phyloP scores from a whole-genome alignment of 2,113 vertebrate species.

The Gobiocypris rarus region DNA sequence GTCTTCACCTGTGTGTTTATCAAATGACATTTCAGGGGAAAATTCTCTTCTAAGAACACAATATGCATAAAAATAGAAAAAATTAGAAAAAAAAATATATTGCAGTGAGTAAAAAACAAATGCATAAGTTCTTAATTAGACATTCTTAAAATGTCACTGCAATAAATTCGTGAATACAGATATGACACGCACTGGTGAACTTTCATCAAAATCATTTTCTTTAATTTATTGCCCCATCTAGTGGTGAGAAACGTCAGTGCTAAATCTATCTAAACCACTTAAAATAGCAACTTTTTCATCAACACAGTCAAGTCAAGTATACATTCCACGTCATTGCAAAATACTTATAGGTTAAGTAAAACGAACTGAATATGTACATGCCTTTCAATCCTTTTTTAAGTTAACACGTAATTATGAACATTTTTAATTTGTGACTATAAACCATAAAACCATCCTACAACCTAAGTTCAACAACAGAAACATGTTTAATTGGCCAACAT shows the following conservation, averaged over 20 bases:
- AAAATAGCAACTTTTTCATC: too few relatives aligned
- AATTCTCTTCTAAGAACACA: neutral
- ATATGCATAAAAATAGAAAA: neutral
- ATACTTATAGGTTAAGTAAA: too few relatives aligned
- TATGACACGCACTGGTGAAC: neutral
- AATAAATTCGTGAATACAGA: neutral
- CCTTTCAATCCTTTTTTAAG: neutral
- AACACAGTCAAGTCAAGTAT: too few relatives aligned
- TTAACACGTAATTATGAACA: neutral
- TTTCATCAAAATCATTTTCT: neutral
- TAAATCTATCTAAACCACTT: neutral
- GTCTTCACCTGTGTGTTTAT: neutral
- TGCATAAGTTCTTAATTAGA: neutral
- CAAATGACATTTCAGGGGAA: neutral
- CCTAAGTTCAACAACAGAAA: neutral
- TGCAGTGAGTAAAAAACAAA: neutral
- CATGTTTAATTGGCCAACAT: neutral
- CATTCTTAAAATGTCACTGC: neutral
- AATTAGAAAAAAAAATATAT: neutral
- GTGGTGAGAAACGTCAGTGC: slow-evolving; percentile 8
- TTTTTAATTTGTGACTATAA: neutral
- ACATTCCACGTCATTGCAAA: too few relatives aligned
- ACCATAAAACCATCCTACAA: neutral
- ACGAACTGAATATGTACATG: too few relatives aligned
- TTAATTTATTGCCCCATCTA: slow-evolving; percentile 5